Percentiles rank a stretch among this genome's conserved stretches.
Conservation (phyloP, 2,888 invertebrate genomes). For the Lasius platythorax region DNA sequence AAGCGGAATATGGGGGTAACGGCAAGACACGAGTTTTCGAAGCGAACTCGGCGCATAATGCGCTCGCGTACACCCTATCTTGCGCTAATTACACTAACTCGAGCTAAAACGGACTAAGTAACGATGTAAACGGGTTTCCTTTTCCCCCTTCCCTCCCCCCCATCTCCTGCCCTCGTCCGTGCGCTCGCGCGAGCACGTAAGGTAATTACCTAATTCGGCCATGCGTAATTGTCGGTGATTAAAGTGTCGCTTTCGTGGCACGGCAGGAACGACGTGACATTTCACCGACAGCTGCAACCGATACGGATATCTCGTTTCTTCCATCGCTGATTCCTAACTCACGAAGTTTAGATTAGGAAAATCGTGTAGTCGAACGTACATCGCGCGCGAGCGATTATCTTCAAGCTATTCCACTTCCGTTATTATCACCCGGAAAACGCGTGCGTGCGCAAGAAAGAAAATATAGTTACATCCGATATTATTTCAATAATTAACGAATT, state of each 20-base stretch:
- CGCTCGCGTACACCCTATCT: constrained; percentile 53
- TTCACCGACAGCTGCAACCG: constrained; percentile 69
- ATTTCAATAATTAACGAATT: neutral
- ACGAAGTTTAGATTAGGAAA: constrained; percentile 44
- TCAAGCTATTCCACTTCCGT: neutral
- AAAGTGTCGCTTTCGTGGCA: constrained; percentile 75
- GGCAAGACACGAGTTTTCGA: constrained; percentile 42
- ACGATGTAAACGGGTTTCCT: constrained; percentile 68
- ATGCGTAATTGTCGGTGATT: constrained; percentile 77
- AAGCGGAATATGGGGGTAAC: constrained; percentile 44
- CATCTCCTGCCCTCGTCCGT: neutral
- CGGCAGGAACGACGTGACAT: constrained; percentile 62
- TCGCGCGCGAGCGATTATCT: constrained; percentile 11
- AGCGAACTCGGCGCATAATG: constrained; percentile 47
- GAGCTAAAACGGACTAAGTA: constrained; percentile 72
- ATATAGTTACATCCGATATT: neutral
- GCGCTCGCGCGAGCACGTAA: constrained; percentile 32
- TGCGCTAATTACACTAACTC: constrained; percentile 75
- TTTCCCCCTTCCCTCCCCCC: neutral
- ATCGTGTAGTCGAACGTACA: constrained; percentile 35
- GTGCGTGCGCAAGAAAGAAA: neutral
- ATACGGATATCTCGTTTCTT: constrained; percentile 65
- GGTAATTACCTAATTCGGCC: constrained; percentile 79
- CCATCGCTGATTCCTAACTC: constrained; percentile 59
- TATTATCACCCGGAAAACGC: neutral